Base-by-base conservation (phyloP, 2,113 vertebrate species). In the Thamnaconus septentrionalis region DNA sequence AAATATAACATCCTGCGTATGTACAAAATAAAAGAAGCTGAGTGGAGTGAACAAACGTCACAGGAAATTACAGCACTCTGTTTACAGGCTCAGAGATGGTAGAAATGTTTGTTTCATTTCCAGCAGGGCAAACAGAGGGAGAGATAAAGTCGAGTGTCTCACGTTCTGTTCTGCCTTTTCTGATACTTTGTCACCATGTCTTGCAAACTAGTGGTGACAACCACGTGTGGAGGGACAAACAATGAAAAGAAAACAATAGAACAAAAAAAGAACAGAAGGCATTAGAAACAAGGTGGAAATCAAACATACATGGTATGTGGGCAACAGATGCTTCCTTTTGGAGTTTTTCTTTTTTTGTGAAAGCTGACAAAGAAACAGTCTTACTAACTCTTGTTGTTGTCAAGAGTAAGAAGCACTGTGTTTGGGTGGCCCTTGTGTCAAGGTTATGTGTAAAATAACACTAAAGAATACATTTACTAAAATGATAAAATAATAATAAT, bases 101-200 rank as follows among this genome's bases (percentile, higher is more conserved):
- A 31, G 18, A 31, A 31, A 31, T 31, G 18, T 31, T 31, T 31
- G 18, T 31, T 91, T 82, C 89, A 85, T 89, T 73, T 77, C 75
- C 82, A 77, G 75, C 55, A 56, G 42, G 43, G 56, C 12, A 74
- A 72, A 72, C 68, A 61, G 39, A 43, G 18, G 18, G 18, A 31
- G 18, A 52, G n/a, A 46, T 11, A 8, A 59, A n/a, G 53, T 53
- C 7, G 51, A 50, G 69, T 59, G 93, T 86, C 97, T 99, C 94
- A 99, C 97, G 88, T 94, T 95, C 93, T 93, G 93, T 92, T 98
- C 92, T 94, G 96, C 93, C 94, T 93, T 94, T 95, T 98, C 92
- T 99, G 95, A 94, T 96, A 98, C 87, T 98, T 99, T 93, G 94
- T 93, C 94, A 98, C 96, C 95, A 98, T 96, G 88, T 98, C 96